Percentiles rank a stretch among this genome's conserved stretches.
phyloP scores from a whole-genome alignment of 2,113 vertebrate species.

The Actenoides lindsayi region DNA sequence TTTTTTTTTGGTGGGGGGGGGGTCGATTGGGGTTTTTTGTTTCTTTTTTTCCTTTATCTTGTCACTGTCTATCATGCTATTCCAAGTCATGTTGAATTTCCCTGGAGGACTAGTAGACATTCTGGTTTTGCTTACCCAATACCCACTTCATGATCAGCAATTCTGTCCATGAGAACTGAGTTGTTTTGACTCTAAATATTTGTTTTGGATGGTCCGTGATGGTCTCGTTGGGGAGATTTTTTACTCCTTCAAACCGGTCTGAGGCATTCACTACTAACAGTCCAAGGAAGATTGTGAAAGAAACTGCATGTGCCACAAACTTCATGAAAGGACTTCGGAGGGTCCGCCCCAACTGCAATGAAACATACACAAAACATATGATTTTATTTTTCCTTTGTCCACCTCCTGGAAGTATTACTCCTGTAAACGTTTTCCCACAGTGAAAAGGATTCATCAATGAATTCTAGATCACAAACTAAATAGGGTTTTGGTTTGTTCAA shows the following conservation, averaged over 20 bases:
- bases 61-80: not conserved
- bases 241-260: slow-evolving; percentile 94
- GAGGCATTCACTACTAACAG: slow-evolving; percentile 93
- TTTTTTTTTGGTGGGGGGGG: not conserved
- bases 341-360: slow-evolving; percentile 88
- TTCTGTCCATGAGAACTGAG: slow-evolving; percentile 97
- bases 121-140: slow-evolving; percentile 82
- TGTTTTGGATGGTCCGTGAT: slow-evolving; percentile 94
- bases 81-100: not conserved
- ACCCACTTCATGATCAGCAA: slow-evolving; percentile 99
- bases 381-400: not conserved
- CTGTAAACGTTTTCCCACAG: not conserved
- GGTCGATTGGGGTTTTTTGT: not conserved
- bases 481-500: not conserved
- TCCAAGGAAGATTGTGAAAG: slow-evolving; percentile 94
- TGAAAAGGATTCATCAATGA: not conserved
- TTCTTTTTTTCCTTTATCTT: not conserved
- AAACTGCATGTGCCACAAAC: slow-evolving; percentile 96
- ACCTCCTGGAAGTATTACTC: not conserved
- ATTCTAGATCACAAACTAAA: not conserved
- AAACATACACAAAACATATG: not conserved
- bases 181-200: slow-evolving; percentile 96
- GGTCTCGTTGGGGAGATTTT: slow-evolving; percentile 95
- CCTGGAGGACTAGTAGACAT: not conserved
- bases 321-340: slow-evolving; percentile 98